Base-by-base conservation (phyloP, 2,113 vertebrate genomes). In the Sisor rabdophorus region DNA sequence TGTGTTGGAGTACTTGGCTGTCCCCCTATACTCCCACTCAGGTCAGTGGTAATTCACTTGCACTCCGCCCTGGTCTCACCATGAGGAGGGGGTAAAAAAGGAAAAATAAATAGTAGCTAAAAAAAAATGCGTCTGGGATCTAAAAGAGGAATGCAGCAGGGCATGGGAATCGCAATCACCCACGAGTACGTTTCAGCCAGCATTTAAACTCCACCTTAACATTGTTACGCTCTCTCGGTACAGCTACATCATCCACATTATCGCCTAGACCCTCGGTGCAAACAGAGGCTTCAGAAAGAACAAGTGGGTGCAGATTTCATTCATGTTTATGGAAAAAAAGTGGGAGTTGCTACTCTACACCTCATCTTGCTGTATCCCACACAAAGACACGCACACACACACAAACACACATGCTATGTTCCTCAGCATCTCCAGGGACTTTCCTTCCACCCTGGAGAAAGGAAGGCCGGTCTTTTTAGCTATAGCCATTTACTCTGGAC, bases 161-260 rank as follows among this genome's bases (percentile, higher is more conserved):
- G 94, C 94, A 95, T 96, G 94, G 94, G 94, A 96, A 96, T 88
- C 11, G 77, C 84, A 86, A 85, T 90, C 88, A 87, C 92, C 92
- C 90, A 88, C 91, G 88, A 92, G 89, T 90, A 89, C 90, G 91
- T 88, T 88, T 92, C 92, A 92, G 92, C 93, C 92, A 79, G 59
- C 88, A 87, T 92, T 93, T 89, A 94, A 93, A 93, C 92, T 89
- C 91, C 91, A 88, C 87, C 90, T 90, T 89, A 88, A 87, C 86
- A 80, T 88, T 63, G 69, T 78, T 28, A 79, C 85, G 90, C 82
- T 87, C 30, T 71, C 4, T 68, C 47, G 44, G 20, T 75, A 24
- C 60, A 80, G 89, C 80, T 81, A 19, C 86, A 84, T 9, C 17
- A 81, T 40, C 71, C 88, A 85, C 17, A 79, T 89, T 92, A 90